These are phyloP conservation scores for Falcaria lacertinaria DNA, from an alignment of 2,888 invertebrate genomes.

Conservation along the genomic window DNA sequence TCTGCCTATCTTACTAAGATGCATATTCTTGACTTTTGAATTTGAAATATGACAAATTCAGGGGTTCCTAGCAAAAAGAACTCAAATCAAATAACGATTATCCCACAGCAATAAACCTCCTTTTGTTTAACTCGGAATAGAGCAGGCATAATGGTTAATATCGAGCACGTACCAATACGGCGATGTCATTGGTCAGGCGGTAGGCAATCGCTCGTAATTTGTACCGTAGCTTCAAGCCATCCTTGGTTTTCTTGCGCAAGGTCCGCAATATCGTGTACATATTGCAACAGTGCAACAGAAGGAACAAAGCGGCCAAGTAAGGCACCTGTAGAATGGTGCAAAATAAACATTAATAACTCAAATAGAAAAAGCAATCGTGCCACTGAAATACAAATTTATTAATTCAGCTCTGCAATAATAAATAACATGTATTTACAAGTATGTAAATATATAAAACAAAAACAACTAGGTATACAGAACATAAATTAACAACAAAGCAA, in stretches of 20 bases:
- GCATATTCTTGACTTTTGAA: too few relatives aligned
- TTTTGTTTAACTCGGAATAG: slow-evolving; percentile 16
- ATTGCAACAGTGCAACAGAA: slow-evolving; percentile 93
- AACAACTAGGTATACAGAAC: slow-evolving; percentile 16
- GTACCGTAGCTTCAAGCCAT: slow-evolving; percentile 80
- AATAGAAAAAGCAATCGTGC: slow-evolving; percentile 32
- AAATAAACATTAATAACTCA: slow-evolving; percentile 44
- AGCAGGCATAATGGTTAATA: slow-evolving; percentile 6
- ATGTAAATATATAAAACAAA: slow-evolving; percentile 30
- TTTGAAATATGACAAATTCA: too few relatives aligned
- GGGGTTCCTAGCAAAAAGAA: too few relatives aligned
- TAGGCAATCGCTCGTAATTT: slow-evolving; percentile 76
- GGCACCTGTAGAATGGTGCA: slow-evolving; percentile 82
- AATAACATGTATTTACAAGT: slow-evolving; percentile 23
- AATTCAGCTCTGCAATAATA: slow-evolving; percentile 34
- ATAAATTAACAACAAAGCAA: slow-evolving; percentile 36
- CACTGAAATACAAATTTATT: slow-evolving; percentile 65
- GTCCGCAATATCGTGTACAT: slow-evolving; percentile 91
- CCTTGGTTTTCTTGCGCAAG: slow-evolving; percentile 89
- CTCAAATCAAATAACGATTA: too few relatives aligned
- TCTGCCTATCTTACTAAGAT: too few relatives aligned
- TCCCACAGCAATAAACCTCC: slow-evolving; percentile 7
- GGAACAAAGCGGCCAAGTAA: slow-evolving; percentile 90
- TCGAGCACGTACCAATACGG: slow-evolving; percentile 62
- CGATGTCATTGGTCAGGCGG: slow-evolving; percentile 66